Evolutionary conservation across 2,888 invertebrate genomes (phyloP), one percentile per base, ranked within the genome.

Genomic region (Gerris lacustris): DNA sequence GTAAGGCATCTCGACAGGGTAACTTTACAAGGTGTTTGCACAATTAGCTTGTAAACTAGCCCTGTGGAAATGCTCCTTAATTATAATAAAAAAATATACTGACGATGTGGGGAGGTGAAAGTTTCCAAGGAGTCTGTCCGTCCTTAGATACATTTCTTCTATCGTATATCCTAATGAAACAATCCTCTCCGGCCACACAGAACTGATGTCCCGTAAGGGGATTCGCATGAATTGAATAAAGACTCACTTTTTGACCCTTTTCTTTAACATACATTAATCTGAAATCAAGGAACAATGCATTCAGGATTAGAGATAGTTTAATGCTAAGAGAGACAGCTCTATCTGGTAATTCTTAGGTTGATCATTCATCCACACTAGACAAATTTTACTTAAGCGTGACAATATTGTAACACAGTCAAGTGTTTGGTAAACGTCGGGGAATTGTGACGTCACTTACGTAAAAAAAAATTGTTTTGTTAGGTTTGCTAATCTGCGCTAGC

Each of bases 201-300:
- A 95, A 90, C 81, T 94, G 89, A 70, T 86, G 83, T 11, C 87
- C 83, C 76, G 88, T 87, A 45, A 87, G 80, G 0, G 96, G 96
- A 84, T 96, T 90, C 6, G 88, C 87, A 76, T 89, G 86, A 78
- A 97, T 90, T 80, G 94, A 92, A 82, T 94, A 96, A 73, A 96
- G 82, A n/a, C 91, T 87, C 6, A 95, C 83, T 76, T 86, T 84
- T 69, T 82, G 79, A n/a, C 83, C 82, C 69, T 83, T 83, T 72
- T 83, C 82, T 71, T 82, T 82, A 11, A 82, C 81, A 43, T 77
- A 77, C 62, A 81, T 76, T 68, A 83, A 75, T 70, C 73, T 75
- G 66, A 66, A 71, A 73, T 18, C 72, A 68, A 70, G 31, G 63
- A 64, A 18, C 44, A 69, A 63, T 63, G 18, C 17, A 18, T 67